Percentiles rank a stretch among this genome's conserved stretches.
Evolutionary conservation across 2,888 invertebrate species (phyloP).

Genomic region (Hanleya hanleyi): DNA sequence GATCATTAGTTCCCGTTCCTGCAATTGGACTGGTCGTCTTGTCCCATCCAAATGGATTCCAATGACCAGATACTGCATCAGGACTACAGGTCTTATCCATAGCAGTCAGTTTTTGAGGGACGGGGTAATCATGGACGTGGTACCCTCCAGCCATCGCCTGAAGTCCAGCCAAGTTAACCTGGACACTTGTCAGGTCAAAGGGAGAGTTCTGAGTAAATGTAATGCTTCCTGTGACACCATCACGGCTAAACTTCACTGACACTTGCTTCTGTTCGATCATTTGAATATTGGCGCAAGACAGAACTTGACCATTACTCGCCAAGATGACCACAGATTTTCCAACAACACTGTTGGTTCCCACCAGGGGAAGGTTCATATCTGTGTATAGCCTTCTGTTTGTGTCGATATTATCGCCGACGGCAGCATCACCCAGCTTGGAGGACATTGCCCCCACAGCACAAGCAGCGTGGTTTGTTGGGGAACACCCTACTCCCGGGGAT

Average conservation of each 20-base stretch:
- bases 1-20: constrained; percentile 86
- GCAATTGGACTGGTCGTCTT: constrained; percentile 55
- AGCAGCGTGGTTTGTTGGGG: constrained; percentile 20
- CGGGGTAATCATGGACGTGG: constrained; percentile 74
- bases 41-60: constrained; percentile 80
- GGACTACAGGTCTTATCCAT: constrained; percentile 74
- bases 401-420: constrained; percentile 29
- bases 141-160: constrained; percentile 69
- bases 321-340: constrained; percentile 44
- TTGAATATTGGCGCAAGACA: constrained; percentile 83
- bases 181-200: constrained; percentile 79
- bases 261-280: constrained; percentile 52
- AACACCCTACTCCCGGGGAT: constrained; percentile 26
- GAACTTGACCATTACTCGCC: constrained; percentile 28
- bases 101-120: constrained; percentile 56
- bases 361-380: constrained; percentile 47
- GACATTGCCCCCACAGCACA: constrained; percentile 53
- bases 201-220: constrained; percentile 86
- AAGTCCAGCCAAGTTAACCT: constrained; percentile 76
- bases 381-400: constrained; percentile 33
- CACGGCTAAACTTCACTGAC: constrained; percentile 61
- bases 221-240: constrained; percentile 87
- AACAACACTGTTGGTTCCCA: constrained; percentile 41
- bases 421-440: constrained; percentile 46
- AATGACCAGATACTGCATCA: constrained; percentile 80